Percentiles rank a stretch among this genome's conserved stretches.
Evolutionary conservation across 2,888 invertebrate species (phyloP).

Genomic region (Biston stratarius): DNA sequence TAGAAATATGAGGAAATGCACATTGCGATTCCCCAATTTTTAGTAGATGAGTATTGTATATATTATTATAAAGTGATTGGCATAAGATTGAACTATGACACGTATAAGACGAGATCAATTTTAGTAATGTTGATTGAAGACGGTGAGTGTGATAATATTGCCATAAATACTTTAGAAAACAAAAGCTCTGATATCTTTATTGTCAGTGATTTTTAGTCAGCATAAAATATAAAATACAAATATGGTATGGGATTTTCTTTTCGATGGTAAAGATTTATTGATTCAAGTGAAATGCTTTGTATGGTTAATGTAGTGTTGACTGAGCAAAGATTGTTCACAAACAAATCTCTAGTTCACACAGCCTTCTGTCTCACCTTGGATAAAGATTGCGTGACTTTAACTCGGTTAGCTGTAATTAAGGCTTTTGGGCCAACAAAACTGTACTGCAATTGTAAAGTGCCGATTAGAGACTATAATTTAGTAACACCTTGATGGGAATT

Average conservation of each 20-base stretch:
- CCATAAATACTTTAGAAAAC: background rate
- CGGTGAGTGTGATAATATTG: background rate
- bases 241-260: constrained; percentile 1
- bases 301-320: constrained; percentile 14
- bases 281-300: constrained; percentile 14
- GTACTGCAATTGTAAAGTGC: constrained; percentile 46
- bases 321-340: constrained; percentile 31
- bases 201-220: background rate
- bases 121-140: background rate
- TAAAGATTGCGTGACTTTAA: constrained; percentile 64
- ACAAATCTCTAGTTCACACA: constrained; percentile 64
- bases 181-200: background rate
- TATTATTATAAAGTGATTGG: background rate
- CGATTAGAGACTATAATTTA: constrained; percentile 44
- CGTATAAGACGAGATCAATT: background rate
- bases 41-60: background rate
- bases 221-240: constrained; percentile 1
- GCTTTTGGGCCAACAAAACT: constrained; percentile 62
- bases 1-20: constrained; percentile 27
- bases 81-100: background rate
- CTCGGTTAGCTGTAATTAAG: constrained; percentile 65
- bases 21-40: constrained; percentile 9
- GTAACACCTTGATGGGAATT: constrained; percentile 40
- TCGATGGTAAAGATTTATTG: constrained; percentile 2
- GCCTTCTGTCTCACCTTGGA: constrained; percentile 67